Evolutionary conservation across 2,797 vertebrate genomes (phyloP), one percentile per base, ranked within the genome.

Genomic region (Manis pentadactyla): DNA sequence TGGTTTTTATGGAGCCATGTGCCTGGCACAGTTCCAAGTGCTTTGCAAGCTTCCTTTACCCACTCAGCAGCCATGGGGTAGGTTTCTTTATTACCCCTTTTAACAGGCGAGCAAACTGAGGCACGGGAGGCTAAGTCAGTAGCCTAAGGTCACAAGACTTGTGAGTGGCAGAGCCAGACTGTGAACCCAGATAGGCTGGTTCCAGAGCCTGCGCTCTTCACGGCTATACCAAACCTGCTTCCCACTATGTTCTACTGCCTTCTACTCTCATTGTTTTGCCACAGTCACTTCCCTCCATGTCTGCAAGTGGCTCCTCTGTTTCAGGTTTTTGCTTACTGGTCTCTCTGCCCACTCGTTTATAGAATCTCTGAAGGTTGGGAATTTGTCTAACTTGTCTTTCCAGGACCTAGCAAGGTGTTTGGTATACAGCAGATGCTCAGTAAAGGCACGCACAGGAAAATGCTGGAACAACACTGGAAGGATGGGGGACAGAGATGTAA

Each of bases 101-200:
- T 71, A 92, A 64, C 49, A 87, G 34, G 49, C 42, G 17, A 66
- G 73, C 31, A 96, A 82, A 84, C 34, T 42, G 84, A 95, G 53
- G 92, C 29, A 85, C 0, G 59, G 49, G 46, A 57, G 13, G n/a
- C 42, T 23, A 89, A 83, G 81, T 73, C 29, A 85, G 39, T 19
- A 90, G 73, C 53, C 79, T 63, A n/a, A 71, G 27, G 49, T 84
- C 59, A 96, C 57, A 90, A 0, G 8, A 31, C 21, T 64, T 12
- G 0, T 27, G 74, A 68, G 12, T 37, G 19, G 21, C 23, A 71
- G 81, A 14, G 37, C 18, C 37, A 91, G 64, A 57, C 0, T 57
- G 12, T 68, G 85, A 90, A 31, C 31, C n/a, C 17, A 31, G 31
- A 57, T 21, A 57, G 11, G 11, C 7, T 61, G 42, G 34, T 34